Conservation (phyloP, 1,140 invertebrate species). For the Propsilocerus akamusi region DNA sequence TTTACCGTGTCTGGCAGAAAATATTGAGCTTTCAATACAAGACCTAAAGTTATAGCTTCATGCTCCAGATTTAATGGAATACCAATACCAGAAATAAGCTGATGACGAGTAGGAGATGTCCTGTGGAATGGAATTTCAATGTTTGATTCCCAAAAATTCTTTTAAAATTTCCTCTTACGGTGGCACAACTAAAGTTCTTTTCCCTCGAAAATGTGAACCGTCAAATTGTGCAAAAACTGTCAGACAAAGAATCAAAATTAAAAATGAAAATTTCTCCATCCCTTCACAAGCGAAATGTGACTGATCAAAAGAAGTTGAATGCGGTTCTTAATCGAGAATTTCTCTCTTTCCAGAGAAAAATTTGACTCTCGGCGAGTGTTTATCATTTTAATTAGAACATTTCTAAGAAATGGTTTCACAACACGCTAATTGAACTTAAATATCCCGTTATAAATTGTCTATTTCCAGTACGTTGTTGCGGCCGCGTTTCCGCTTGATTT, state of each 20-base stretch:
- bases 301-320: background rate
- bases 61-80: conserved; percentile 40
- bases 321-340: background rate
- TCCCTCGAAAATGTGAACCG: background rate
- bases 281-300: background rate
- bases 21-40: conserved; percentile 41
- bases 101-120: conserved; percentile 10
- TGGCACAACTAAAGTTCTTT: background rate
- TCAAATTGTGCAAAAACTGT: background rate
- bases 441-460: background rate
- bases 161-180: no score
- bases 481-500: conserved; percentile 51
- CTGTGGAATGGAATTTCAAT: no score
- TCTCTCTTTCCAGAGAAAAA: background rate
- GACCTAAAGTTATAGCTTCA: conserved; percentile 38
- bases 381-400: background rate
- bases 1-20: conserved; percentile 24
- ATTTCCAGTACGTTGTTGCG: conserved; percentile 27
- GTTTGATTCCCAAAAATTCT: no score
- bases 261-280: background rate
- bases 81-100: conserved; percentile 45
- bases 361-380: background rate
- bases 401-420: no score
- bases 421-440: background rate
- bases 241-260: background rate